These are phyloP conservation scores for Leuciscus waleckii DNA, from an alignment of 2,797 vertebrate species.

Conservation along the genomic window DNA sequence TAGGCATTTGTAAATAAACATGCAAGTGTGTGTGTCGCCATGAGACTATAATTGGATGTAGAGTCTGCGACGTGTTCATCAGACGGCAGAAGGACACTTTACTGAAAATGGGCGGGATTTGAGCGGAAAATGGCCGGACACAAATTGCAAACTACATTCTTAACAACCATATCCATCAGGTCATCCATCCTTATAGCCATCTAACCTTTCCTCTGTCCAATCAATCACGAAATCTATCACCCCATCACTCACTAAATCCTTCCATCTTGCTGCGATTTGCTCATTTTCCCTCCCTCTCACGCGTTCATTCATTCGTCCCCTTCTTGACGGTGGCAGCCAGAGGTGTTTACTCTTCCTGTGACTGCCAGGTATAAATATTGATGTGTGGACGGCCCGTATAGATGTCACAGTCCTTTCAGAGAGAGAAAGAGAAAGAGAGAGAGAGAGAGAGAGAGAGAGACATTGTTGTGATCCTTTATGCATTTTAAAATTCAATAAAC, in stretches of 20 bases:
- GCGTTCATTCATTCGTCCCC: constrained; percentile 16
- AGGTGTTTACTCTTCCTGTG: constrained; percentile 47
- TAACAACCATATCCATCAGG: constrained; percentile 41
- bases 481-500: constrained; percentile 34
- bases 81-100: constrained; percentile 22
- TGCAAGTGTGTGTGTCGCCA: background rate
- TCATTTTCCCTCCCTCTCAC: constrained; percentile 34
- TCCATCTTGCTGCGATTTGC: constrained; percentile 44
- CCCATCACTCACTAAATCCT: constrained; percentile 50
- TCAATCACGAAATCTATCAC: constrained; percentile 45
- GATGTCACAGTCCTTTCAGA: constrained; percentile 41
- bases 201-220: constrained; percentile 16
- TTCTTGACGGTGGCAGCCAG: constrained; percentile 13
- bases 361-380: constrained; percentile 56
- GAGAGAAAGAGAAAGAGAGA: background rate
- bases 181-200: constrained; percentile 37
- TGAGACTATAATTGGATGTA: constrained; percentile 40
- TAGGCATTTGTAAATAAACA: constrained; percentile 18
- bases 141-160: constrained; percentile 45
- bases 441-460: constrained; percentile 10
- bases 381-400: constrained; percentile 33
- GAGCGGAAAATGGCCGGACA: constrained; percentile 36
- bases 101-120: constrained; percentile 13
- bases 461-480: constrained; percentile 25
- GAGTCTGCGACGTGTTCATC: constrained; percentile 8